Conservation (phyloP, 1,140 invertebrate genomes). For the Drosophila bocqueti region DNA sequence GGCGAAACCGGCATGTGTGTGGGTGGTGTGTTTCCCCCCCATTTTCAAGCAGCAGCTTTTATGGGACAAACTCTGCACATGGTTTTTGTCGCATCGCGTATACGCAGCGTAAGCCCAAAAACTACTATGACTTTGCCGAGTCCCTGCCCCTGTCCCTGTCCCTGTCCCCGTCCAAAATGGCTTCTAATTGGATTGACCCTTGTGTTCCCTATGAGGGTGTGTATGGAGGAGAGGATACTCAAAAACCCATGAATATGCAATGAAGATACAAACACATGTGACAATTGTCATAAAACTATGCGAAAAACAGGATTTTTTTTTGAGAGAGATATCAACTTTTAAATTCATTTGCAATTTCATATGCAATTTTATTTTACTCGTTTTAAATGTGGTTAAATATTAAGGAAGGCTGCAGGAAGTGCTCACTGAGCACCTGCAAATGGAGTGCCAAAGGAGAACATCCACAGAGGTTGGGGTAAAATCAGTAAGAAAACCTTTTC, state of each 20-base stretch:
- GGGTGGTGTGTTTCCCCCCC: constrained; percentile 8
- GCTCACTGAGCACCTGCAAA: background rate
- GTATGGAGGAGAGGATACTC: background rate
- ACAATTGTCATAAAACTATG: constrained; percentile 6
- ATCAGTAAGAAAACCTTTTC: background rate
- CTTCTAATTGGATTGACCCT: constrained; percentile 35
- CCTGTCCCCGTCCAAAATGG: background rate
- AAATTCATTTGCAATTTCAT: constrained; percentile 5
- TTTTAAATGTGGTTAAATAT: constrained; percentile 4
- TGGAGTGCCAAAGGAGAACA: background rate
- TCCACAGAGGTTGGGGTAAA: background rate
- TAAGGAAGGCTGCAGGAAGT: background rate
- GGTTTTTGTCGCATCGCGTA: constrained; percentile 23
- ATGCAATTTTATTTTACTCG: constrained; percentile 1
- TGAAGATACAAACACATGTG: constrained; percentile 3
- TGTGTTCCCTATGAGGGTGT: background rate
- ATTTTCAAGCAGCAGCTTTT: constrained; percentile 36
- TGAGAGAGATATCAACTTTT: background rate
- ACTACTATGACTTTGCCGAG: background rate
- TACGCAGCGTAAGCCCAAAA: constrained; percentile 11
- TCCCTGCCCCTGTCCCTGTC: background rate
- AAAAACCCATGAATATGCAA: constrained; percentile 10
- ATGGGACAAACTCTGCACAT: constrained; percentile 29
- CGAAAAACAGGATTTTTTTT: background rate
- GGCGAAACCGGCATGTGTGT: background rate